These are phyloP conservation scores for Ectemnius continuus DNA, from an alignment of 2,888 invertebrate genomes.

Conservation along the genomic window DNA sequence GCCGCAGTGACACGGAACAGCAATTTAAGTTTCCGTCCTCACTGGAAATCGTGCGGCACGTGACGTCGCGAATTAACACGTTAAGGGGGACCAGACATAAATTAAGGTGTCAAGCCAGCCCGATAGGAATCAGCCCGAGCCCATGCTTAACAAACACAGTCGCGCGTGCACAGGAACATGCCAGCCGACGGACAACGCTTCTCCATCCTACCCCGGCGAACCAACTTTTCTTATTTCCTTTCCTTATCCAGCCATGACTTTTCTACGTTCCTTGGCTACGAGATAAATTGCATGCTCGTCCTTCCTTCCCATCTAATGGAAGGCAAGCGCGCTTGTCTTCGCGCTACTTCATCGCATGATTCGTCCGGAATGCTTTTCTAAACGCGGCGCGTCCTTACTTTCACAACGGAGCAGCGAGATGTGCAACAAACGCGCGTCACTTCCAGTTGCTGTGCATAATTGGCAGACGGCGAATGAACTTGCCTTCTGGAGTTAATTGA, in stretches of 20 bases:
- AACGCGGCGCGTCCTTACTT: neutral
- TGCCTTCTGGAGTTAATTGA: too few relatives aligned
- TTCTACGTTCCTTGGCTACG: slow-evolving; percentile 25
- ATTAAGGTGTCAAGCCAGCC: slow-evolving; percentile 52
- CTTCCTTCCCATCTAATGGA: slow-evolving; percentile 9
- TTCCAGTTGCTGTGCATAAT: too few relatives aligned
- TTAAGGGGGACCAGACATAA: slow-evolving; percentile 62
- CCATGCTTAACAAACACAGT: neutral
- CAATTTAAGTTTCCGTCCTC: slow-evolving; percentile 71
- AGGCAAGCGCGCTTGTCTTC: too few relatives aligned
- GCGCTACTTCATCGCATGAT: neutral
- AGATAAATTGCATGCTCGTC: slow-evolving; percentile 42
- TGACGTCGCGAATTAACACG: slow-evolving; percentile 71
- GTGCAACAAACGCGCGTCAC: too few relatives aligned
- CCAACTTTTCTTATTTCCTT: slow-evolving; percentile 41
- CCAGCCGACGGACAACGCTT: neutral
- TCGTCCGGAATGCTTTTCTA: neutral
- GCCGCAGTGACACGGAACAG: slow-evolving; percentile 67
- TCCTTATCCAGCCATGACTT: slow-evolving; percentile 37
- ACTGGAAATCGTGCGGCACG: slow-evolving; percentile 63
- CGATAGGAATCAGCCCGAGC: slow-evolving; percentile 45
- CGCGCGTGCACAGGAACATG: neutral
- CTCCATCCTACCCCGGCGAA: slow-evolving; percentile 24
- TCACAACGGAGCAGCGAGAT: too few relatives aligned
- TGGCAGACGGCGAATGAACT: too few relatives aligned